phyloP scores from a whole-genome alignment of 1,140 invertebrate species.

The Drusus annulatus region DNA sequence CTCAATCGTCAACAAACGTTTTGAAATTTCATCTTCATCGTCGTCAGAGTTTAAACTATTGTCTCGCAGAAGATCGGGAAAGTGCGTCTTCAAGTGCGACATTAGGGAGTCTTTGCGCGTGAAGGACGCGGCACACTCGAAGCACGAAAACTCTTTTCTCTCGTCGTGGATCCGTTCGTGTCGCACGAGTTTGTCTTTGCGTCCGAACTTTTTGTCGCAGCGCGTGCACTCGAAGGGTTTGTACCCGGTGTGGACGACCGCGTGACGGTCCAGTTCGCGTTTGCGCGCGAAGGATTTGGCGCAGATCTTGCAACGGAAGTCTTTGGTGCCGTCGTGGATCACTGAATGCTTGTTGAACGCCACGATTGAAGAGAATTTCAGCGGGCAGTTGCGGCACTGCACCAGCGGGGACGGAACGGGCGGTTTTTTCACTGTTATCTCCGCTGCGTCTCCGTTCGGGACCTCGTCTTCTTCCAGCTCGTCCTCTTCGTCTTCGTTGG shows the following conservation, averaged over 20 bases:
- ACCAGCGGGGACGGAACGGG: constrained; percentile 69
- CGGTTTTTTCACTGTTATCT: constrained; percentile 62
- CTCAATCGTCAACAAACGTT: constrained; percentile 47
- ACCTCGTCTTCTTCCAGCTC: constrained; percentile 31
- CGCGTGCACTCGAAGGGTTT: constrained; percentile 75
- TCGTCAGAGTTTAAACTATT: constrained; percentile 16
- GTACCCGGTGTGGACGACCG: constrained; percentile 74
- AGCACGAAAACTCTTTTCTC: constrained; percentile 71
- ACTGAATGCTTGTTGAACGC: constrained; percentile 69
- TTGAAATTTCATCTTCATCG: constrained; percentile 45
- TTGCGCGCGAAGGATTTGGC: constrained; percentile 76
- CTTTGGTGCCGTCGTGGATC: constrained; percentile 66
- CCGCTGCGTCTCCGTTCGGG: background rate
- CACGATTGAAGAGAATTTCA: constrained; percentile 70
- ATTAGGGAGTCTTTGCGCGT: constrained; percentile 71
- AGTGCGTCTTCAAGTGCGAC: constrained; percentile 73
- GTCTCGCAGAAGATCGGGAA: constrained; percentile 60
- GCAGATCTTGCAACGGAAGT: constrained; percentile 74
- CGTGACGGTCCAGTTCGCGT: constrained; percentile 76
- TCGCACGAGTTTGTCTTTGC: constrained; percentile 77
- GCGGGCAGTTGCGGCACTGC: constrained; percentile 71
- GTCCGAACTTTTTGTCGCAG: constrained; percentile 77
- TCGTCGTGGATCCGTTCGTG: constrained; percentile 76
- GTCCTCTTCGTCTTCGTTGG: background rate
- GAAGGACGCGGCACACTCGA: constrained; percentile 73